A percentile compares a stretch with the other conserved stretches of the same genome.
Conservation (phyloP, 2,113 vertebrate genomes). For the Saguinus imperator region DNA sequence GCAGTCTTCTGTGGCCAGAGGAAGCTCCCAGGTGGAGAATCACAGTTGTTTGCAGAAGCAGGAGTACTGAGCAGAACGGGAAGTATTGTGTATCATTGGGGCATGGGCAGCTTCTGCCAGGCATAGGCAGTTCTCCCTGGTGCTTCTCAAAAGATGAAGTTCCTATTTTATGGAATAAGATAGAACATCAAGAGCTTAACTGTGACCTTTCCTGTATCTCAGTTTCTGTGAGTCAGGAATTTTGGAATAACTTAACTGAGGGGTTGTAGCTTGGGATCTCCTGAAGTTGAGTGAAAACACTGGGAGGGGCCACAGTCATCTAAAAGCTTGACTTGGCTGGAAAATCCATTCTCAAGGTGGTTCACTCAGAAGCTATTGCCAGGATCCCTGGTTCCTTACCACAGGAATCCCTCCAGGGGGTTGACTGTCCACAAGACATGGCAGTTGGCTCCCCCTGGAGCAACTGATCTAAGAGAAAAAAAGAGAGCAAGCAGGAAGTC, state of each 20-base stretch:
- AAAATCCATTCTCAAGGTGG: neutral
- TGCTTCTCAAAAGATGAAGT: neutral
- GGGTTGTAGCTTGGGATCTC: neutral
- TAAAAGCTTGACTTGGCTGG: neutral
- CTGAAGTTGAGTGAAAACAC: neutral
- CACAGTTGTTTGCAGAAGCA: neutral
- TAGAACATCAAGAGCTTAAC: neutral
- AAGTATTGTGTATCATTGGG: too few relatives aligned
- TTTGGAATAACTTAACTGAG: neutral
- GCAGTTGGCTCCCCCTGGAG: neutral
- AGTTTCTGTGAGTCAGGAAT: neutral
- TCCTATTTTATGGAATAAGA: neutral
- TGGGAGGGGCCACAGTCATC: neutral
- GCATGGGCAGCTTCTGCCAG: neutral
- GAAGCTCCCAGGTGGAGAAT: neutral
- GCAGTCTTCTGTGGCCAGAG: neutral
- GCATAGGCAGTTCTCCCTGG: rapidly evolving
- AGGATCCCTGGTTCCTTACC: neutral
- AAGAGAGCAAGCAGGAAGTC: neutral
- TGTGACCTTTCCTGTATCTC: neutral
- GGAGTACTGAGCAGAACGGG: neutral
- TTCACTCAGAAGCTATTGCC: neutral
- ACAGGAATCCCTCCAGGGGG: neutral
- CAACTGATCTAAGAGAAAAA: neutral
- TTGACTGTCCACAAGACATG: neutral